Evolutionary conservation across 2,888 invertebrate genomes (phyloP).

Genomic region (Chorisops tibialis): DNA sequence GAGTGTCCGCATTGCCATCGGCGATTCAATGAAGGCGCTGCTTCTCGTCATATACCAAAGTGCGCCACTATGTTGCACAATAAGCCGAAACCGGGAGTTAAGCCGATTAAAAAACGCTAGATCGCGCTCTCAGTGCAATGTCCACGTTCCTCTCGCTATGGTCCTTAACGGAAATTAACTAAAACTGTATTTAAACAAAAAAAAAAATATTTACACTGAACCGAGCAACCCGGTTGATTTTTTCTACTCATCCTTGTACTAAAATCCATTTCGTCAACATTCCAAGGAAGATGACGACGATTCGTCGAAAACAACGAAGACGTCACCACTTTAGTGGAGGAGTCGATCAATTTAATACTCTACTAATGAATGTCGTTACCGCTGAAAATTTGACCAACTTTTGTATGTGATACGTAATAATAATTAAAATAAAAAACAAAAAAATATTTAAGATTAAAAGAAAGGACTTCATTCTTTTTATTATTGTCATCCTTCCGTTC

Average conservation of each 20-base stretch:
- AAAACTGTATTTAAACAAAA: constrained; percentile 6
- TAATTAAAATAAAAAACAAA: neutral
- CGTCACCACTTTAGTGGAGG: no score
- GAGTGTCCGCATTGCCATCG: constrained; percentile 85
- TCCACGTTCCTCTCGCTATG: neutral
- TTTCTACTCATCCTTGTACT: constrained; percentile 23
- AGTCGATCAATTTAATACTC: constrained; percentile 7
- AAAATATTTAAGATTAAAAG: neutral
- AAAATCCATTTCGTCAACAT: neutral
- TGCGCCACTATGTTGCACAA: constrained; percentile 81
- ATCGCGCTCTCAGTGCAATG: neutral
- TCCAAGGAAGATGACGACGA: no score
- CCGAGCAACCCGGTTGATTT: constrained; percentile 7
- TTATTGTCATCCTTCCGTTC: neutral
- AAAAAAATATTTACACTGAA: neutral
- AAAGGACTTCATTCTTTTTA: neutral
- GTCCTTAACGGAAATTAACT: neutral
- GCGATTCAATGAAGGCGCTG: constrained; percentile 79
- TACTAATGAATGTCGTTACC: constrained; percentile 17
- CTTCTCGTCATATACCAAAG: constrained; percentile 88
- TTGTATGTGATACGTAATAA: constrained; percentile 31
- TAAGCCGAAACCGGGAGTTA: constrained; percentile 59
- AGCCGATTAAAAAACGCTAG: constrained; percentile 9
- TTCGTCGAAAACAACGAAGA: no score
- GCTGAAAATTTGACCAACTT: constrained; percentile 1